Conservation (phyloP, 2,888 invertebrate genomes). For the Venustoraphidia nigricollis region DNA sequence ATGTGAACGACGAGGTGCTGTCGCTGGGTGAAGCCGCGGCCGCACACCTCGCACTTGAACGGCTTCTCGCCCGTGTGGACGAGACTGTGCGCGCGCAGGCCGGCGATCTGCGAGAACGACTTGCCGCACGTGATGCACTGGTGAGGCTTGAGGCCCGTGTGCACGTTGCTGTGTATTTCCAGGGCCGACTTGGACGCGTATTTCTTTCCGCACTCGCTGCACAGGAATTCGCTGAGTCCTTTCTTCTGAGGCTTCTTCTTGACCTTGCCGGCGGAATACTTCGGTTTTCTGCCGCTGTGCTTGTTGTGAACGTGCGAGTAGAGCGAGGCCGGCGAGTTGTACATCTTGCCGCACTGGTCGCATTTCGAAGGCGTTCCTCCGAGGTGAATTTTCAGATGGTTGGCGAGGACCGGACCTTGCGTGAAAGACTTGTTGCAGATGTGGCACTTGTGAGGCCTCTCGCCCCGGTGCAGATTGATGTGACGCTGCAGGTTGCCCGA, state of each 20-base stretch:
- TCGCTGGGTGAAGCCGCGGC: slow-evolving; percentile 94
- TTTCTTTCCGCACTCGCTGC: background rate
- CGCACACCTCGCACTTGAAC: slow-evolving; percentile 88
- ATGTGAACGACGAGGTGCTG: slow-evolving; percentile 40
- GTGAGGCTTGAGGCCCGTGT: slow-evolving; percentile 46
- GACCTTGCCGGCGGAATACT: background rate
- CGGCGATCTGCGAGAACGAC: slow-evolving; percentile 77
- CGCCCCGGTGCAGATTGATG: background rate
- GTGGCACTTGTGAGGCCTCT: background rate
- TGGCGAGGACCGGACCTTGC: background rate
- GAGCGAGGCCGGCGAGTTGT: background rate
- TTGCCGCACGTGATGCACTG: slow-evolving; percentile 89
- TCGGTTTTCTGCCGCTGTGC: background rate
- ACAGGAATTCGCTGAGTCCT: background rate
- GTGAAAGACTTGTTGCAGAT: background rate
- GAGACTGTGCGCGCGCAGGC: slow-evolving; percentile 78
- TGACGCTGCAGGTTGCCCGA: background rate
- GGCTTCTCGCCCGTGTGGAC: slow-evolving; percentile 92
- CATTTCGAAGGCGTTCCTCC: background rate
- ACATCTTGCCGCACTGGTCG: no score
- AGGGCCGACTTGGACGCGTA: background rate
- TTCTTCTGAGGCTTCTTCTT: background rate
- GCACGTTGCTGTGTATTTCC: background rate
- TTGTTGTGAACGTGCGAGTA: background rate
- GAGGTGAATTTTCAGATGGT: background rate